Percentiles rank a stretch among this genome's conserved stretches.
phyloP scores from a whole-genome alignment of 2,113 vertebrate genomes.

The Lethenteron camtschaticum region DNA sequence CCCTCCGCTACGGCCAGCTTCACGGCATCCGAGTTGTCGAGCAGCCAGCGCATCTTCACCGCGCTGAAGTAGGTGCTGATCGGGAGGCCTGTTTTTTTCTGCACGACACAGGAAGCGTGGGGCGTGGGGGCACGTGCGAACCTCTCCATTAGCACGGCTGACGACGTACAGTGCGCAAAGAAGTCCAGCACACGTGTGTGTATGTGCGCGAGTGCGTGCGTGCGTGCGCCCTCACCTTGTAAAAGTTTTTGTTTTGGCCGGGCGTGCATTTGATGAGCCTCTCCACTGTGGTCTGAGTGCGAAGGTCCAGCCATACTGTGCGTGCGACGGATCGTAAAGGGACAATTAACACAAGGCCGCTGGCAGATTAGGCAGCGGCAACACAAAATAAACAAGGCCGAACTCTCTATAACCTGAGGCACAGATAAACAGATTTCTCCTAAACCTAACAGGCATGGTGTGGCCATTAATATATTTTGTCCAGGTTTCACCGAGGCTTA shows the following conservation, averaged over 20 bases:
- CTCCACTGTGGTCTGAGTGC: slow-evolving; percentile 86
- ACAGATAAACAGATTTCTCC: too few relatives aligned
- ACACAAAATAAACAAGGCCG: too few relatives aligned
- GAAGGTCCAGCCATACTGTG: slow-evolving; percentile 82
- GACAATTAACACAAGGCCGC: too few relatives aligned
- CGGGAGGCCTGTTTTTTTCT: slow-evolving; percentile 80
- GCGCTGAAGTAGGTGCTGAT: slow-evolving; percentile 97
- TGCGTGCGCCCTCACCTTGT: slow-evolving; percentile 38
- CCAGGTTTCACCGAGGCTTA: too few relatives aligned
- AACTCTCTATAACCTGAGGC: too few relatives aligned
- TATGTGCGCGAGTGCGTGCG: not conserved
- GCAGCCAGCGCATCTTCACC: slow-evolving; percentile 74
- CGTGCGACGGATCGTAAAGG: not conserved
- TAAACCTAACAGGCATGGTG: too few relatives aligned
- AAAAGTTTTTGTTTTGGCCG: slow-evolving; percentile 56
- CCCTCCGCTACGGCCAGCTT: slow-evolving; percentile 29
- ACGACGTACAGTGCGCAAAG: not conserved
- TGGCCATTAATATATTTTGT: too few relatives aligned
- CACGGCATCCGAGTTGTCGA: slow-evolving; percentile 58
- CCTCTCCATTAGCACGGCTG: not conserved
- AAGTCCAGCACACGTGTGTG: not conserved
- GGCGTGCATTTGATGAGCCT: slow-evolving; percentile 63
- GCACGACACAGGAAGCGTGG: slow-evolving; percentile 11
- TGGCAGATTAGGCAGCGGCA: too few relatives aligned
- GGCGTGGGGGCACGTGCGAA: too few relatives aligned